Conservation (phyloP, 2,888 invertebrate genomes). For the Miltochrista miniata region DNA sequence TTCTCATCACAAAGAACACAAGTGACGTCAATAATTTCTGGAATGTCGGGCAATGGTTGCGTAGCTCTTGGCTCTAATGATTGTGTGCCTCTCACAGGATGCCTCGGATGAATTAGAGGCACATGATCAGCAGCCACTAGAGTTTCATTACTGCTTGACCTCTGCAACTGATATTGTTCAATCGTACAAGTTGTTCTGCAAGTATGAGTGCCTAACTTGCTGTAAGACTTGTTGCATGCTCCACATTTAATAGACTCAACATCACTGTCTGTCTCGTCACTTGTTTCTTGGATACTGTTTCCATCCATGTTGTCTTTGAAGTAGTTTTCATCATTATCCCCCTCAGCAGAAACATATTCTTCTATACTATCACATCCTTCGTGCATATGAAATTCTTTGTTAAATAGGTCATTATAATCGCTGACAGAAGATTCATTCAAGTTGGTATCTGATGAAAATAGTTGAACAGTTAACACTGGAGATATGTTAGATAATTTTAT, state of each 20-base stretch:
- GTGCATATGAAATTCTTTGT: conserved; percentile 72
- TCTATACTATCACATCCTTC: conserved; percentile 52
- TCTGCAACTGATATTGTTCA: conserved; percentile 65
- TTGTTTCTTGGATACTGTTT: conserved; percentile 55
- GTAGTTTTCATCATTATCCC: conserved; percentile 69
- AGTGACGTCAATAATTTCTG: conserved; percentile 54
- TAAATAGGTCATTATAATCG: conserved; percentile 67
- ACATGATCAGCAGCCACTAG: conserved; percentile 67
- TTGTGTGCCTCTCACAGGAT: conserved; percentile 18
- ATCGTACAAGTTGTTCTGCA: conserved; percentile 74
- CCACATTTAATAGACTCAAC: conserved; percentile 77
- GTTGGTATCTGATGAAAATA: conserved; percentile 50
- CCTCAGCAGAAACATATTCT: conserved; percentile 51
- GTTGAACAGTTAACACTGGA: no score
- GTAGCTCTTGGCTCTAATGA: conserved; percentile 34
- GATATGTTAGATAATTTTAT: no score
- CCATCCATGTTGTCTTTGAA: conserved; percentile 47
- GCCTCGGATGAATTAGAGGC: conserved; percentile 33
- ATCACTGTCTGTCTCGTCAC: conserved; percentile 79
- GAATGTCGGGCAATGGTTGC: conserved; percentile 39
- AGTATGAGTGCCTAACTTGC: conserved; percentile 64
- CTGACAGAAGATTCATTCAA: conserved; percentile 55
- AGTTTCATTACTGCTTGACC: conserved; percentile 73
- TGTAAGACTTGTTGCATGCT: conserved; percentile 70
- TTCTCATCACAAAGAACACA: conserved; percentile 75